phyloP scores from a whole-genome alignment of 2,888 invertebrate species.

The Agrotis exclamationis region DNA sequence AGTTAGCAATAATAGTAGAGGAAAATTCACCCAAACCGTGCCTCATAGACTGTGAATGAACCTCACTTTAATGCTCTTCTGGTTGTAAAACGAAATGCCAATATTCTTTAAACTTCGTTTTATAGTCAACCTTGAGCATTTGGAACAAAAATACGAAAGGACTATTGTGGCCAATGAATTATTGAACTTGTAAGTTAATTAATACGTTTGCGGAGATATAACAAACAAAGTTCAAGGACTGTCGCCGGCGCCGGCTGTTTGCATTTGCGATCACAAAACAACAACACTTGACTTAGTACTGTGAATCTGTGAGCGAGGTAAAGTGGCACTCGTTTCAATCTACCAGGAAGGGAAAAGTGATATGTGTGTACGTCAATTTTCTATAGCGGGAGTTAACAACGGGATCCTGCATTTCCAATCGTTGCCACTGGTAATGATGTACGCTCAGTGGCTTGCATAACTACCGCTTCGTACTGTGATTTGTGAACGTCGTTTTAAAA shows the following conservation, averaged over 20 bases:
- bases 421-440: slow-evolving; percentile 69
- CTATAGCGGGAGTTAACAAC: slow-evolving; percentile 74
- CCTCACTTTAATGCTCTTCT: slow-evolving; percentile 23
- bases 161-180: slow-evolving; percentile 52
- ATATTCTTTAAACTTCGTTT: slow-evolving; percentile 35
- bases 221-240: slow-evolving; percentile 72
- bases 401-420: slow-evolving; percentile 75
- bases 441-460: slow-evolving; percentile 48
- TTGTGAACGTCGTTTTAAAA: slow-evolving; percentile 26
- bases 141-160: slow-evolving; percentile 39
- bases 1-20: slow-evolving; percentile 28
- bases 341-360: slow-evolving; percentile 70
- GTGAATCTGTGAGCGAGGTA: neutral
- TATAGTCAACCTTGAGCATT: slow-evolving; percentile 43
- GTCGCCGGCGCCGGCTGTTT: slow-evolving; percentile 51
- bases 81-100: slow-evolving; percentile 32
- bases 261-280: slow-evolving; percentile 37
- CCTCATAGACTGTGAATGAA: slow-evolving; percentile 36
- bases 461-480: slow-evolving; percentile 24
- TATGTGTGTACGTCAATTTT: slow-evolving; percentile 62
- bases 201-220: slow-evolving; percentile 67
- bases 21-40: slow-evolving; percentile 47
- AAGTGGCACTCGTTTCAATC: slow-evolving; percentile 33
- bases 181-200: slow-evolving; percentile 67
- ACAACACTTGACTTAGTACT: slow-evolving; percentile 25